Conservation (phyloP, 2,888 invertebrate genomes). For the Rhaphigaster nebulosa region DNA sequence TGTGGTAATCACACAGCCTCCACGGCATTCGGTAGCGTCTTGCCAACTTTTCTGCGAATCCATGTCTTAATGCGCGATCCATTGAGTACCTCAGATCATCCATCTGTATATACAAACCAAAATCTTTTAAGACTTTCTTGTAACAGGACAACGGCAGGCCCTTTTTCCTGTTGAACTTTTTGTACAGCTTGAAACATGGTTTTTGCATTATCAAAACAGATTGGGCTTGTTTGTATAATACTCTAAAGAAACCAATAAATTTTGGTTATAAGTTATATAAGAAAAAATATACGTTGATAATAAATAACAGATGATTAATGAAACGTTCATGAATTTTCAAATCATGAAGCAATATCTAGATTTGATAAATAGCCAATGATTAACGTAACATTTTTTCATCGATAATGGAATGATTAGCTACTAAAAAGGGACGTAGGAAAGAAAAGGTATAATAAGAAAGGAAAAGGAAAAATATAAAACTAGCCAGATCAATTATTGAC, state of each 20-base stretch:
- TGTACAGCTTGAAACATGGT: constrained; percentile 3
- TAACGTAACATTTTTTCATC: neutral
- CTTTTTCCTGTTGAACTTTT: neutral
- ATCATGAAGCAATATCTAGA: neutral
- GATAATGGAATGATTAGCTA: too few relatives aligned
- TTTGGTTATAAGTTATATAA: neutral
- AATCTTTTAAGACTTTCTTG: neutral
- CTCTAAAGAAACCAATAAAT: constrained; percentile 1
- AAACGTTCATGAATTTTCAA: neutral
- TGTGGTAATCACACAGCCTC: constrained; percentile 43
- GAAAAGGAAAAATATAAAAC: too few relatives aligned
- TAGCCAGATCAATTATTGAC: too few relatives aligned
- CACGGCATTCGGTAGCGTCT: constrained; percentile 32
- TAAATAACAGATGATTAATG: constrained; percentile 4
- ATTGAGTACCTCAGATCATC: neutral
- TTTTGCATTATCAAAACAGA: neutral
- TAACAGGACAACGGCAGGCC: constrained; percentile 4
- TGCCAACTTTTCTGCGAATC: constrained; percentile 1
- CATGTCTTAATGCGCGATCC: neutral
- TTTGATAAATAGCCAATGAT: neutral
- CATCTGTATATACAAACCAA: neutral
- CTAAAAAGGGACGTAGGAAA: too few relatives aligned
- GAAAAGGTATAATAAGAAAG: too few relatives aligned
- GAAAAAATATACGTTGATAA: neutral
- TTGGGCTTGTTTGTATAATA: neutral